Evolutionary conservation across 2,113 vertebrate species (phyloP), one percentile per base, ranked within the genome.

Genomic region (Dendropsophus ebraccatus): DNA sequence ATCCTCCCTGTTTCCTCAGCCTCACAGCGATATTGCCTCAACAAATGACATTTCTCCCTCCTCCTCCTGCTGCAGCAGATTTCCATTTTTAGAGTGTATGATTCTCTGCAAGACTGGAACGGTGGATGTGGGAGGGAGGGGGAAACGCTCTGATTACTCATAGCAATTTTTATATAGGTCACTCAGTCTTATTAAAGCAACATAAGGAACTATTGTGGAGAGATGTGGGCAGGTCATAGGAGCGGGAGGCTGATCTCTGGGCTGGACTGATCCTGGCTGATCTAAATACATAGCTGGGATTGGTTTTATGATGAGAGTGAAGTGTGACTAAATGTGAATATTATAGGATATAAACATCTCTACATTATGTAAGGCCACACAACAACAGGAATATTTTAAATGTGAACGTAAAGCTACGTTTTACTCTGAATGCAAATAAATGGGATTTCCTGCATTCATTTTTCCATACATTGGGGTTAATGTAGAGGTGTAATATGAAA

Each of bases 41-140:
- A 81, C 77, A 23, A 49, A 72, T 80, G 62, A 30, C 65, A 47
- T 35, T 56, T 54, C 23, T 32, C 37, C 10, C 21, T 11, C 79
- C 52, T 21, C 35, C 74, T 25, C 25, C 79, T 52, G 19, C 30
- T 45, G 50, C 50, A 32, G 65, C 17, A 79, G 50, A 79, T 81
- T 81, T 81, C 82, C 82, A 83, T 87, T 80, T 87, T 62, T 87
- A 73, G 81, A 58, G 74, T 54, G 75, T 82, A 60, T 69, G 58
- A 87, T 32, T 45, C 30, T 69, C 45, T 70, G 60, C 56, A 74
- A 74, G 70, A 76, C 37, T 35, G 28, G 7, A 28, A 30, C 23
- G 21, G 28, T 23, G 47, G 81, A 70, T 10, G 50, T 5, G 19
- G 83, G 0, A 52, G 13, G 67, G 2, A 52, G 19, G 67, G 75